Evolutionary conservation across 2,113 vertebrate species (phyloP).

Genomic region (Apistogramma diplotaenia): DNA sequence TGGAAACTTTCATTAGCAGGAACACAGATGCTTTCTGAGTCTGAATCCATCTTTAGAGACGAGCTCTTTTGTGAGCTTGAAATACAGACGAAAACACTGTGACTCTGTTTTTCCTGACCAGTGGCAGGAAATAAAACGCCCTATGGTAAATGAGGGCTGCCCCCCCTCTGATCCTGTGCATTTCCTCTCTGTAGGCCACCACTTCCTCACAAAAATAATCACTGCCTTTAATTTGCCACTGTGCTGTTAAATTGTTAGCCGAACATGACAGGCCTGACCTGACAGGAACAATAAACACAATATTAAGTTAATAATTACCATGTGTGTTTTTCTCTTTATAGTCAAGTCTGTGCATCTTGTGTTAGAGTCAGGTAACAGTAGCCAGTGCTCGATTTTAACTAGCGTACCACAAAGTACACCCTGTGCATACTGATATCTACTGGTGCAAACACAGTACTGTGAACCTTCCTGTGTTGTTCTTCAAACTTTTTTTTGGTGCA

Average conservation of each 20-base stretch:
- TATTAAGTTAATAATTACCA: background rate
- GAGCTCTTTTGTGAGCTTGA: background rate
- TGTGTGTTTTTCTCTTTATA: background rate
- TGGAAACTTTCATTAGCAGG: constrained; percentile 11
- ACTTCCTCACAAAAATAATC: constrained; percentile 60
- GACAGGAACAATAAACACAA: background rate
- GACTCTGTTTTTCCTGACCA: constrained; percentile 12
- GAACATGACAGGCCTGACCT: background rate
- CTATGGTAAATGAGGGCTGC: constrained; percentile 49
- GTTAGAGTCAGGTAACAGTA: background rate
- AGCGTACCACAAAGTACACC: background rate
- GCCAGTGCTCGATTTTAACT: background rate
- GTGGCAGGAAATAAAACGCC: constrained; percentile 71
- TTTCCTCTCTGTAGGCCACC: constrained; percentile 53
- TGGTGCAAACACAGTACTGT: background rate
- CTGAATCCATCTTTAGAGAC: constrained; percentile 43
- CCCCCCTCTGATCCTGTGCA: constrained; percentile 46
- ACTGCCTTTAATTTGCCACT: background rate
- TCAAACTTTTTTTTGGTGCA: background rate
- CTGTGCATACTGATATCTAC: background rate
- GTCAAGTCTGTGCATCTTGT: background rate
- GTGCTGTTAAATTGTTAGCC: background rate
- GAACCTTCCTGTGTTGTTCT: background rate
- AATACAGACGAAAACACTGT: constrained; percentile 9
- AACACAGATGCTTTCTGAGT: background rate